Percentiles rank a stretch among this genome's conserved stretches.
Conservation (phyloP, 1,140 invertebrate species). For the Monochamus saltuarius region DNA sequence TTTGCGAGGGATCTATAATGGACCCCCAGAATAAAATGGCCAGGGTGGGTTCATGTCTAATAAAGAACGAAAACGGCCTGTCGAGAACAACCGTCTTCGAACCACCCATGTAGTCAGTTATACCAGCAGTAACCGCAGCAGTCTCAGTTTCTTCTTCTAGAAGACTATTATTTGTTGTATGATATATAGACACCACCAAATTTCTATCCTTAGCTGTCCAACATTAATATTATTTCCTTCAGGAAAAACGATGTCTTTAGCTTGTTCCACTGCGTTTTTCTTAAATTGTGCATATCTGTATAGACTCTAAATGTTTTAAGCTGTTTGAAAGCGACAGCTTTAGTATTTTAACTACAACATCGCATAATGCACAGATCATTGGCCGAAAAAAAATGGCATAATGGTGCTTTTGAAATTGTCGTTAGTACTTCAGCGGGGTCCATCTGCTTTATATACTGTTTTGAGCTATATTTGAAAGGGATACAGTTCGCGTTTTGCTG, state of each 20-base stretch:
- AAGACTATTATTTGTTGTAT: conserved; percentile 48
- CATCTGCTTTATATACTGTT: conserved; percentile 26
- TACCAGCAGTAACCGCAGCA: conserved; percentile 64
- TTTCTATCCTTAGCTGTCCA: conserved; percentile 19
- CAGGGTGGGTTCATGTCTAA: conserved; percentile 61
- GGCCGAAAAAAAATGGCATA: too few relatives aligned
- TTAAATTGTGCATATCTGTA: conserved; percentile 34
- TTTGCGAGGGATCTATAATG: conserved; percentile 31
- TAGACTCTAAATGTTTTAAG: conserved; percentile 34
- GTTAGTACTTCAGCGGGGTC: conserved; percentile 26
- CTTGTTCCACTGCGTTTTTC: conserved; percentile 2
- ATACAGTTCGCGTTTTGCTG: conserved; percentile 29
- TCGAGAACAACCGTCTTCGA: conserved; percentile 53
- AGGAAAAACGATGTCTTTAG: neutral
- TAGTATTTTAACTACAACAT: conserved; percentile 37
- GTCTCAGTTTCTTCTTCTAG: conserved; percentile 73
- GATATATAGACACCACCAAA: conserved; percentile 35
- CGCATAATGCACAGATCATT: too few relatives aligned
- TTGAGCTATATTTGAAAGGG: conserved; percentile 34
- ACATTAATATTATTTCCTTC: conserved; percentile 15
- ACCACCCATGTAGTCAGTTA: conserved; percentile 49
- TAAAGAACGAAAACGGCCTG: conserved; percentile 71
- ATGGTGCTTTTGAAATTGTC: conserved; percentile 24
- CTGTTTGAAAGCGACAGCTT: conserved; percentile 37
- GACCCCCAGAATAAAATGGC: conserved; percentile 67